These are phyloP conservation scores for Latrodectus hesperus DNA, from an alignment of 2,888 invertebrate genomes.

Conservation along the genomic window DNA sequence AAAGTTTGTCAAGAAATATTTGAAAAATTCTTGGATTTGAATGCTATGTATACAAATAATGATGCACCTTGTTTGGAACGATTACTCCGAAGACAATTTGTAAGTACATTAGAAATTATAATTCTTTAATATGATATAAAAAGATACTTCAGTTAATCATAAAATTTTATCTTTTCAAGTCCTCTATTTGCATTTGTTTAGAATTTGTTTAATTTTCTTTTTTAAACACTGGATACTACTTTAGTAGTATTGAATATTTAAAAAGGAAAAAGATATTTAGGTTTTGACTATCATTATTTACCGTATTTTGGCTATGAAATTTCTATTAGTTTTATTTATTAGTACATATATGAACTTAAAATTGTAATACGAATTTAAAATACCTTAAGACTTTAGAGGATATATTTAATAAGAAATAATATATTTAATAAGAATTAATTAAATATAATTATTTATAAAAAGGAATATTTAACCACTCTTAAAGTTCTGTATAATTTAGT, in stretches of 20 bases:
- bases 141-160: neutral
- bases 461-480: too few species aligned
- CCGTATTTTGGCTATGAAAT: neutral
- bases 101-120: constrained; percentile 16
- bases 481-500: too few species aligned
- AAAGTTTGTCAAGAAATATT: neutral
- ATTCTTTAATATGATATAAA: neutral
- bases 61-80: constrained; percentile 1
- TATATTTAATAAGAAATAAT: too few species aligned
- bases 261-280: neutral
- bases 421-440: too few species aligned
- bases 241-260: neutral
- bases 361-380: too few species aligned
- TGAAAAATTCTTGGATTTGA: constrained; percentile 11
- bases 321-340: neutral
- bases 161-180: too few species aligned
- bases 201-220: too few species aligned
- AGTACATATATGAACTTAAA: too few species aligned
- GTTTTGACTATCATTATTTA: neutral
- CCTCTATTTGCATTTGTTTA: too few species aligned
- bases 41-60: constrained; percentile 10
- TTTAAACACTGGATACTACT: neutral
- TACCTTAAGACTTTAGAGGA: too few species aligned
- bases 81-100: neutral
- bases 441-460: too few species aligned